Evolutionary conservation across 2,113 vertebrate genomes (phyloP), one percentile per base, ranked within the genome.

Genomic region (Bucco capensis): DNA sequence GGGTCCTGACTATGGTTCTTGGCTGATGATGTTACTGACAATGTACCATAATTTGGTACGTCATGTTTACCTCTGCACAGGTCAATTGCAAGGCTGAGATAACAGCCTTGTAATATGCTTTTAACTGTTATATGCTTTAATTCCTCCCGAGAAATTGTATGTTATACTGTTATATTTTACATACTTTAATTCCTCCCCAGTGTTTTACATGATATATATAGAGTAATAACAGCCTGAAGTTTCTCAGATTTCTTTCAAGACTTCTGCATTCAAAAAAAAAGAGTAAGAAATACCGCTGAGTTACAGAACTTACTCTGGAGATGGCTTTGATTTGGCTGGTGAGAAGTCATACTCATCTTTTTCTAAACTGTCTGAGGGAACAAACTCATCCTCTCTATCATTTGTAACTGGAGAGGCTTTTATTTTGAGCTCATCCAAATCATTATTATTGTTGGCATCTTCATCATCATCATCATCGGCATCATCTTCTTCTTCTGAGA

Each of bases 401-500:
- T 98, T 98, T 78, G 95, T 96, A 69, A 98, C 88, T 1, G 99
- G 98, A 83, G 98, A 99, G 15, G 98, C 58, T 60, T 97, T 97
- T 23, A 95, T 97, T 75, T 98, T 98, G 8, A 98, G 92, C 18
- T 98, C 98, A 71, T 98, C 96, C 89, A 98, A 95, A 84, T 98
- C 97, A 62, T 98, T 98, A 79, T 97, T 97, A 24, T 96, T 97
- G 92, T 94, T 96, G 84, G 89, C 71, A 84, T 96, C 95, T 16
- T 98, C 98, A 9, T 96, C 95, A 18, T 98, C 98, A 9, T 98
- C 98, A 9, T 97, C 98, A 40, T 98, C 99, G 0, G 97, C 98
- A 66, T 98, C 98, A 3, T 98, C 98, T 83, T 99, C 99, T 37
- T 99, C 99, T 97, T 99, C 99, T 4, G 99, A 99, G 98, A 99